Evolutionary conservation across 2,888 invertebrate genomes (phyloP).

Genomic region (Dryomyza anilis): DNA sequence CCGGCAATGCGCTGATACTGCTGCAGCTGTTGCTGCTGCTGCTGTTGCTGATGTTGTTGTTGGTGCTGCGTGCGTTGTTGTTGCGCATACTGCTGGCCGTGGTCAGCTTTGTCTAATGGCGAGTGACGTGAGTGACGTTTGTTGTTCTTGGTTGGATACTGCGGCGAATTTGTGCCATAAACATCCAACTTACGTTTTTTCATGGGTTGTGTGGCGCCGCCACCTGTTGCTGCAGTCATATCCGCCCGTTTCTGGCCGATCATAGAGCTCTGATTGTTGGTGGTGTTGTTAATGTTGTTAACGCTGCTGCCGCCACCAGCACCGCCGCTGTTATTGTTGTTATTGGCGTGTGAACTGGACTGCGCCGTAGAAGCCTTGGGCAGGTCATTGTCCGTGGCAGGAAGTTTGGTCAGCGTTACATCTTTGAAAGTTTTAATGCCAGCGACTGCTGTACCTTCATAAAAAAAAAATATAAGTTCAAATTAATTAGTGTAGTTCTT

Average conservation of each 20-base stretch:
- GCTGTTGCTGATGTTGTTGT: slow-evolving; percentile 22
- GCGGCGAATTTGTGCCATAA: slow-evolving; percentile 37
- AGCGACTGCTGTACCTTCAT: slow-evolving; percentile 10
- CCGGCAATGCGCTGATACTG: slow-evolving; percentile 26
- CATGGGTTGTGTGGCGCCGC: slow-evolving; percentile 57
- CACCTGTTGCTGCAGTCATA: slow-evolving; percentile 41
- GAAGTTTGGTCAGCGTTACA: slow-evolving; percentile 48
- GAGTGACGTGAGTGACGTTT: slow-evolving; percentile 31
- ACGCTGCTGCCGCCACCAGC: too few relatives aligned
- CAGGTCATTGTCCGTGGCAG: slow-evolving; percentile 39
- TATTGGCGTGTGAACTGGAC: slow-evolving; percentile 42
- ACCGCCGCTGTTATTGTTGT: slow-evolving; percentile 42
- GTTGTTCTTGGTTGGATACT: slow-evolving; percentile 27
- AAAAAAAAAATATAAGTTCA: slow-evolving; percentile 5
- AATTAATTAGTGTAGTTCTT: neutral
- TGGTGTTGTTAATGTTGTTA: slow-evolving; percentile 32
- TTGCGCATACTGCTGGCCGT: slow-evolving; percentile 2
- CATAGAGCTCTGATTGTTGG: slow-evolving; percentile 34
- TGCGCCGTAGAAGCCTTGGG: slow-evolving; percentile 29
- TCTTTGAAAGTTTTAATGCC: slow-evolving; percentile 31
- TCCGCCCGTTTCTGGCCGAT: slow-evolving; percentile 37
- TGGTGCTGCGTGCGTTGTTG: slow-evolving; percentile 29
- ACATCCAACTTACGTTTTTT: slow-evolving; percentile 43
- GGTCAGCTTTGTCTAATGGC: slow-evolving; percentile 59
- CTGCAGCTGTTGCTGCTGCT: slow-evolving; percentile 31